phyloP scores from a whole-genome alignment of 2,888 invertebrate genomes.

The Nomada fabriciana region DNA sequence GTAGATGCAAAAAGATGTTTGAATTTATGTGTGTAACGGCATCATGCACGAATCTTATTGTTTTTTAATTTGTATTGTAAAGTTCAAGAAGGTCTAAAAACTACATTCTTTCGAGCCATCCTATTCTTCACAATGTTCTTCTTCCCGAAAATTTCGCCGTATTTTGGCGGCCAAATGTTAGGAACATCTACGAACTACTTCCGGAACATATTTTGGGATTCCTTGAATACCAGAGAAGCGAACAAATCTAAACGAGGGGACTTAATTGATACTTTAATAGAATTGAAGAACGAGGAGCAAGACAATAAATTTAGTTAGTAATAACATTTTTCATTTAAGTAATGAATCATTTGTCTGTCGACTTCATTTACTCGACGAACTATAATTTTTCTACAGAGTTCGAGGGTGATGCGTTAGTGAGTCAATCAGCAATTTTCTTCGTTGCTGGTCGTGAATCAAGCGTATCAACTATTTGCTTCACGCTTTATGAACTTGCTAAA shows the following conservation, averaged over 20 bases:
- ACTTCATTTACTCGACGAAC: background rate
- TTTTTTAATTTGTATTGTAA: background rate
- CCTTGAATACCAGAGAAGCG: constrained; percentile 73
- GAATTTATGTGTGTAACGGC: background rate
- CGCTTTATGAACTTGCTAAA: constrained; percentile 75
- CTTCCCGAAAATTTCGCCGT: constrained; percentile 68
- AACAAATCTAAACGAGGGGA: constrained; percentile 75
- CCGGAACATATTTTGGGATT: constrained; percentile 76
- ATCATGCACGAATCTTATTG: background rate
- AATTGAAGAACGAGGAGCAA: constrained; percentile 73
- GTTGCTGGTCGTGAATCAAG: constrained; percentile 77
- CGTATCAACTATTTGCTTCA: constrained; percentile 71
- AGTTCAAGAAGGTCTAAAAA: constrained; percentile 26
- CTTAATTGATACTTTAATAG: constrained; percentile 74
- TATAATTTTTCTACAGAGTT: constrained; percentile 65
- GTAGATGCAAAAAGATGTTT: constrained; percentile 53
- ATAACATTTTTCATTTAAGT: background rate
- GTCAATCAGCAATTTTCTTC: constrained; percentile 77
- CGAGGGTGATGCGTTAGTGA: constrained; percentile 74
- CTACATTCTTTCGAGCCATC: background rate
- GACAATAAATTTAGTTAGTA: constrained; percentile 70
- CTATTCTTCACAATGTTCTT: constrained; percentile 71
- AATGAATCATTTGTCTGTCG: background rate
- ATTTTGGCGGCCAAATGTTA: constrained; percentile 54
- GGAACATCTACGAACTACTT: constrained; percentile 70